Evolutionary conservation across 2,113 vertebrate species (phyloP).

Genomic region (Macquaria ambigua): DNA sequence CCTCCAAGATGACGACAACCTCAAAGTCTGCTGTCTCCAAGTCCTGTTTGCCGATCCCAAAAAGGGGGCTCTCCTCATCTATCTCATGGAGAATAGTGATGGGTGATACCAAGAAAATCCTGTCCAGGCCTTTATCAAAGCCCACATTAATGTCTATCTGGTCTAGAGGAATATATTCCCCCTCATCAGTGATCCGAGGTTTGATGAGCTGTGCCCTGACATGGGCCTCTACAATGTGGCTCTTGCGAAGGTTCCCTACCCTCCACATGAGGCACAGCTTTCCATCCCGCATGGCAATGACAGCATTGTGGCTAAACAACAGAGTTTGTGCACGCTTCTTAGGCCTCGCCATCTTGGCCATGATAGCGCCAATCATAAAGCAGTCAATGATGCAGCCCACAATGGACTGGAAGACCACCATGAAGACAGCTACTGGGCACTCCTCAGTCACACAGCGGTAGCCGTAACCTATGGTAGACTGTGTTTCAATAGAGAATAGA

Average conservation of each 20-base stretch:
- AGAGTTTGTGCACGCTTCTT: slow-evolving; percentile 97
- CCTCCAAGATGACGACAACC: slow-evolving; percentile 97
- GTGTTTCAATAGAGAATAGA: slow-evolving; percentile 98
- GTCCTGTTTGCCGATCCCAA: slow-evolving; percentile 94
- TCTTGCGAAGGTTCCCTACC: slow-evolving; percentile 96
- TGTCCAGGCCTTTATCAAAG: slow-evolving; percentile 98
- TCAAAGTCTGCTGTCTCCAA: slow-evolving; percentile 95
- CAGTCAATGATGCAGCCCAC: slow-evolving; percentile 98
- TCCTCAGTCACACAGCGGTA: slow-evolving; percentile 98
- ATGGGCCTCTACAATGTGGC: slow-evolving; percentile 98
- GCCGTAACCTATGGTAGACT: slow-evolving; percentile 97
- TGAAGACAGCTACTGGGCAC: slow-evolving; percentile 94
- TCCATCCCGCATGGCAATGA: slow-evolving; percentile 95
- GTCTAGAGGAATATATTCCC: slow-evolving; percentile 97
- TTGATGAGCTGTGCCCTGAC: slow-evolving; percentile 97
- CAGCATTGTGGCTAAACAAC: slow-evolving; percentile 95
- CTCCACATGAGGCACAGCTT: slow-evolving; percentile 98
- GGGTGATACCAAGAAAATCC: slow-evolving; percentile 97
- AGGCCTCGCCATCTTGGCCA: slow-evolving; percentile 99
- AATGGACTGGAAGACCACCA: slow-evolving; percentile 98
- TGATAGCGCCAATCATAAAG: slow-evolving; percentile 99
- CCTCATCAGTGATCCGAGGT: slow-evolving; percentile 94
- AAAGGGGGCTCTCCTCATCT: slow-evolving; percentile 94
- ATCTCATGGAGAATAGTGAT: slow-evolving; percentile 98
- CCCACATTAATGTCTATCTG: slow-evolving; percentile 98